A percentile compares a stretch with the other conserved stretches of the same genome.
Conservation (phyloP, 1,140 invertebrate species). For the Polypedilum pembai region DNA sequence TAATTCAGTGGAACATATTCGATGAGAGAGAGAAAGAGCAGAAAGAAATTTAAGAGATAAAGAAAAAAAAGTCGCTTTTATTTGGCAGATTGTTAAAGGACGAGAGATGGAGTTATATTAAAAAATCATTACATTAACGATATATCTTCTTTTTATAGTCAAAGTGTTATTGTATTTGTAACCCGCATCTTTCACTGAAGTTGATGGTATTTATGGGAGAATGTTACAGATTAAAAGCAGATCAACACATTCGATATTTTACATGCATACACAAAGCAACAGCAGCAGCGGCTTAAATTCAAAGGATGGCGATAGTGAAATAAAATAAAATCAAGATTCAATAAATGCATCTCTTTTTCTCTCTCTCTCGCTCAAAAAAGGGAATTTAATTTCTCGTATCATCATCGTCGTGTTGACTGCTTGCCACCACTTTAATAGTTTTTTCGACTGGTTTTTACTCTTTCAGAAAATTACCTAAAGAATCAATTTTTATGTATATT, state of each 20-base stretch:
- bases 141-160: neutral
- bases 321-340: neutral
- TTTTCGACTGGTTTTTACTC: neutral
- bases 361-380: neutral
- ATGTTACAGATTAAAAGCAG: no score
- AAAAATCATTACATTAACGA: neutral
- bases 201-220: no score
- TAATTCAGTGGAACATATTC: slow-evolving; percentile 22
- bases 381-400: slow-evolving; percentile 1
- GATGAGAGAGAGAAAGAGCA: neutral
- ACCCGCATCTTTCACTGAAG: no score
- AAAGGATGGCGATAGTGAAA: neutral
- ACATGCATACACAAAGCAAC: neutral
- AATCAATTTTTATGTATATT: slow-evolving; percentile 15
- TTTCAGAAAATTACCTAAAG: slow-evolving; percentile 1
- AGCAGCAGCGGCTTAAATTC: neutral
- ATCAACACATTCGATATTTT: no score
- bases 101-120: neutral
- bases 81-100: slow-evolving; percentile 11
- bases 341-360: neutral
- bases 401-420: neutral
- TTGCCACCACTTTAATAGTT: neutral
- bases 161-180: neutral
- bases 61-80: neutral
- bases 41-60: neutral